Evolutionary conservation across 2,113 vertebrate genomes (phyloP).

Genomic region (Hiodon tergisus): DNA sequence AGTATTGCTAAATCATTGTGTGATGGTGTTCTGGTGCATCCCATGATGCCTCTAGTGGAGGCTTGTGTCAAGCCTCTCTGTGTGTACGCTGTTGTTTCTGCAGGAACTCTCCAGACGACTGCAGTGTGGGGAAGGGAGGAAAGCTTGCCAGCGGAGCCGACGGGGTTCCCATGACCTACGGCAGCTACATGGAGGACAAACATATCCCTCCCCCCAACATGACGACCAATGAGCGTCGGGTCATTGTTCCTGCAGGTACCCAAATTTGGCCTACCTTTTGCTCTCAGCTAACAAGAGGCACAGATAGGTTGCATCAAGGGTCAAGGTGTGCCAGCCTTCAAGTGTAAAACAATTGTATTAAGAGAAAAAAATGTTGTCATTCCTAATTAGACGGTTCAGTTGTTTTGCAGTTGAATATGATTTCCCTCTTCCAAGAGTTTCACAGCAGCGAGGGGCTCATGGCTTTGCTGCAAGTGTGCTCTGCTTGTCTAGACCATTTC

Average conservation of each 20-base stretch:
- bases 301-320: background rate
- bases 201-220: conserved; percentile 78
- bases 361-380: background rate
- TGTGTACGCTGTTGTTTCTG: conserved; percentile 21
- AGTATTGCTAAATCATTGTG: background rate
- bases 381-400: background rate
- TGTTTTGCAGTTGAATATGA: background rate
- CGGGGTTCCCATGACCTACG: conserved; percentile 67
- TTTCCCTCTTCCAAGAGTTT: background rate
- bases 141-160: conserved; percentile 70
- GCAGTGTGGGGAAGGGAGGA: conserved; percentile 71
- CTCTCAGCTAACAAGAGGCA: background rate
- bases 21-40: background rate
- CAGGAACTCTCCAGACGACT: conserved; percentile 78
- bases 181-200: conserved; percentile 81
- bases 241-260: conserved; percentile 83
- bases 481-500: conserved; percentile 37
- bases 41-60: background rate
- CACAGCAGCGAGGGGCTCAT: conserved; percentile 2
- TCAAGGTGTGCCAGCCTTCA: background rate
- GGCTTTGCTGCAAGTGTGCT: conserved; percentile 10
- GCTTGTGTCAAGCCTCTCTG: background rate
- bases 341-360: background rate
- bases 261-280: background rate
- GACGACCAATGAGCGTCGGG: conserved; percentile 77